These are phyloP conservation scores for Podargus strigoides DNA, from an alignment of 2,797 vertebrate genomes.

Conservation along the genomic window DNA sequence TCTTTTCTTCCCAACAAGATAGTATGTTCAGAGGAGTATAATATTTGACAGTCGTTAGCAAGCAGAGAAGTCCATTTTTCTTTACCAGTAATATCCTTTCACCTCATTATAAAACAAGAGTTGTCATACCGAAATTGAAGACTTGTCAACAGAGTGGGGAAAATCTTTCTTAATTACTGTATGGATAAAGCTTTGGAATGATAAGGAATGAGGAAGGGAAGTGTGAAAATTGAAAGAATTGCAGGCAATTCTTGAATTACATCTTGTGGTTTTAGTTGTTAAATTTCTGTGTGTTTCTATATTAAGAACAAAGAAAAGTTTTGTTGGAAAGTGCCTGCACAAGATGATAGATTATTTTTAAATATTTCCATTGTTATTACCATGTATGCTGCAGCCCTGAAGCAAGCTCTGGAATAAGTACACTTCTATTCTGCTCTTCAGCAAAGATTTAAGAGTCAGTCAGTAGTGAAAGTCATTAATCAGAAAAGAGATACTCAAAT, in stretches of 20 bases:
- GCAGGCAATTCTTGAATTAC: conserved; percentile 32
- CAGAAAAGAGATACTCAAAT: background rate
- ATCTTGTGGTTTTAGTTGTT: conserved; percentile 17
- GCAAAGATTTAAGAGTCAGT: background rate
- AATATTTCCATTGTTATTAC: background rate
- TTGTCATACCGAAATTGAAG: conserved; percentile 68
- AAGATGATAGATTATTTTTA: background rate
- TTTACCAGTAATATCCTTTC: conserved; percentile 59
- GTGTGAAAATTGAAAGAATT: conserved; percentile 34
- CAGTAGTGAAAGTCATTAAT: background rate
- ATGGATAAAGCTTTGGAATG: conserved; percentile 42
- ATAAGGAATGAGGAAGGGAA: conserved; percentile 34
- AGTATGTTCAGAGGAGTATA: conserved; percentile 31
- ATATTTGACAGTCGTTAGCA: conserved; percentile 66
- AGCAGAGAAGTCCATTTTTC: conserved; percentile 53
- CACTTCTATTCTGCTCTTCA: background rate
- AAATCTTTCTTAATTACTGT: conserved; percentile 70
- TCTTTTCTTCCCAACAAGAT: conserved; percentile 46
- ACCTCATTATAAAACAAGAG: conserved; percentile 69
- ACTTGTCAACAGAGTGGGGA: conserved; percentile 54
- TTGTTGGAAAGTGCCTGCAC: background rate
- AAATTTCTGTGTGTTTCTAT: background rate
- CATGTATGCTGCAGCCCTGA: background rate
- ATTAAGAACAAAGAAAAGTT: background rate
- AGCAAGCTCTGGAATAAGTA: background rate